phyloP scores from a whole-genome alignment of 1,140 invertebrate genomes.

The Potamilus streckersoni region DNA sequence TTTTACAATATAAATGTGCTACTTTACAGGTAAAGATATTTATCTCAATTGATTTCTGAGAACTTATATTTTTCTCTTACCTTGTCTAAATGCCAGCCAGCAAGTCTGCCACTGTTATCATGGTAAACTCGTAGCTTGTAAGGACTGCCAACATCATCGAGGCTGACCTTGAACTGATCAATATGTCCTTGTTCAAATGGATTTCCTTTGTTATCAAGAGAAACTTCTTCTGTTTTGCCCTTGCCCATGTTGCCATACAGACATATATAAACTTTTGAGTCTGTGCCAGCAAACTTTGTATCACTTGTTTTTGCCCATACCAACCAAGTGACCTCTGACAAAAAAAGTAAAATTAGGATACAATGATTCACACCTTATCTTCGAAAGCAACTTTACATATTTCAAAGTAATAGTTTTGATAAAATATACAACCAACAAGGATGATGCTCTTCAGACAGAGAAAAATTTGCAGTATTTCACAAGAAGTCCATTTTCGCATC shows the following conservation, averaged over 20 bases:
- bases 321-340: slow-evolving; percentile 62
- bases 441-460: too few species aligned
- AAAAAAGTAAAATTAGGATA: slow-evolving; percentile 6
- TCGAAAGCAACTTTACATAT: too few species aligned
- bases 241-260: slow-evolving; percentile 66
- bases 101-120: slow-evolving; percentile 59
- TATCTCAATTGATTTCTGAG: background rate
- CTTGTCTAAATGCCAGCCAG: slow-evolving; percentile 66
- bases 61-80: slow-evolving; percentile 29
- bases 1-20: slow-evolving; percentile 3
- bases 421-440: too few species aligned
- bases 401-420: too few species aligned
- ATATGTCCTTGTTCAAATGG: slow-evolving; percentile 63
- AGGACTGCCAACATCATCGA: slow-evolving; percentile 60
- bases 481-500: too few species aligned
- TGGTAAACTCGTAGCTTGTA: slow-evolving; percentile 67
- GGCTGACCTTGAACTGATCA: slow-evolving; percentile 63
- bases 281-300: slow-evolving; percentile 60
- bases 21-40: slow-evolving; percentile 5
- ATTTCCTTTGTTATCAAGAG: slow-evolving; percentile 59
- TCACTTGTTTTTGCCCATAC: slow-evolving; percentile 62
- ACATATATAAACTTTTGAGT: slow-evolving; percentile 61
- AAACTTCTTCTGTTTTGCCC: slow-evolving; percentile 64
- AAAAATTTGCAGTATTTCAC: too few species aligned
- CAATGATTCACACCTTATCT: too few species aligned